Percentiles rank a stretch among this genome's conserved stretches.
phyloP scores from a whole-genome alignment of 2,797 vertebrate species.

The Sebastolobus altivelis region DNA sequence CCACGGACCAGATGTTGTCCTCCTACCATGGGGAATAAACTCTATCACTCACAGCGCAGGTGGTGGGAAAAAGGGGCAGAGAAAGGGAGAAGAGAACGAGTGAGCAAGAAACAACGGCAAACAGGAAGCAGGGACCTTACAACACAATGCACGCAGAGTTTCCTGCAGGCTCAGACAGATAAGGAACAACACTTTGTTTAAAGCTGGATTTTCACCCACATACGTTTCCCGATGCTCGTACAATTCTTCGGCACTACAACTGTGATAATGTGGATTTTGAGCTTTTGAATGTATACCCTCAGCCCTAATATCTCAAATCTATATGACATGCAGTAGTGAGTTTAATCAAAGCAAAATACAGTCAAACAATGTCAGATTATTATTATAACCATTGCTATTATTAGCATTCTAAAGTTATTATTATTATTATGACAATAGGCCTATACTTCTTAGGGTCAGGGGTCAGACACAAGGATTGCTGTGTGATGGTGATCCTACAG shows the following conservation, averaged over 20 bases:
- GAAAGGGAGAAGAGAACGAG: slow-evolving; percentile 75
- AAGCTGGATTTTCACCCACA: slow-evolving; percentile 72
- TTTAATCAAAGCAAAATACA: not conserved
- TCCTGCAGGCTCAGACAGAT: slow-evolving; percentile 85
- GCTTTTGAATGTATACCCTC: not conserved
- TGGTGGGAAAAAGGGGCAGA: slow-evolving; percentile 78
- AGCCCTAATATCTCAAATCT: not conserved
- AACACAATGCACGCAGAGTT: slow-evolving; percentile 80
- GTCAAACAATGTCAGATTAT: not conserved
- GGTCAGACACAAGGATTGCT: not conserved
- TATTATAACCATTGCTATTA: not conserved
- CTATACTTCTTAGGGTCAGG: not conserved
- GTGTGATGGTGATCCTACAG: not conserved
- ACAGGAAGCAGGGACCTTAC: slow-evolving; percentile 83
- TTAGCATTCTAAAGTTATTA: not conserved
- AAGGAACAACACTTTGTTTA: slow-evolving; percentile 82
- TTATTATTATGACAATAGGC: not conserved
- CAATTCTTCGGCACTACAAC: slow-evolving; percentile 25
- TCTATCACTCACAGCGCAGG: slow-evolving; percentile 78
- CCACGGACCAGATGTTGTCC: slow-evolving; percentile 76
- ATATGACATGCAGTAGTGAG: not conserved
- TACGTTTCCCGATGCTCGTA: slow-evolving; percentile 62
- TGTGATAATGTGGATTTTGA: slow-evolving; percentile 14
- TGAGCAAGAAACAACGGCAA: slow-evolving; percentile 78
- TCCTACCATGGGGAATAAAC: slow-evolving; percentile 71